Percentiles rank a stretch among this genome's conserved stretches.
These are phyloP conservation scores for Distichodus sexfasciatus DNA, from an alignment of 2,797 vertebrate species.

Conservation along the genomic window DNA sequence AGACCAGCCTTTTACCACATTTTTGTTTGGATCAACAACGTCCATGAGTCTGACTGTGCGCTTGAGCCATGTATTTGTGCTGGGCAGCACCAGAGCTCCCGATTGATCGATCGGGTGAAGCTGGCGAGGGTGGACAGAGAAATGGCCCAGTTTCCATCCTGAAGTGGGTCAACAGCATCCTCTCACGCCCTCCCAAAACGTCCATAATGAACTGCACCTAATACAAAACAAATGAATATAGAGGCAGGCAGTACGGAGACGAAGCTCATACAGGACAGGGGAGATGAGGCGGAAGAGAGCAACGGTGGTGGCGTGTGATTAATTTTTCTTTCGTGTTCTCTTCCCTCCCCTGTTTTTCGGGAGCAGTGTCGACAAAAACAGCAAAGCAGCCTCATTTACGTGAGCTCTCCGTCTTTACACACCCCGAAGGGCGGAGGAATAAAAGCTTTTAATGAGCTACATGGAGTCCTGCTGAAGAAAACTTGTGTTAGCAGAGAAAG, in stretches of 20 bases:
- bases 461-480: constrained; percentile 9
- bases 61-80: constrained; percentile 57
- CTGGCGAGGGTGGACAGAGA: constrained; percentile 51
- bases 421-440: constrained; percentile 18
- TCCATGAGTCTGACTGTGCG: constrained; percentile 1
- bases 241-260: neutral
- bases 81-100: constrained; percentile 5
- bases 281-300: neutral
- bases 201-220: constrained; percentile 70
- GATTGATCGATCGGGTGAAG: constrained; percentile 65
- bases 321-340: neutral
- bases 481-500: constrained; percentile 1
- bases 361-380: constrained; percentile 12
- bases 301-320: neutral
- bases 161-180: constrained; percentile 72
- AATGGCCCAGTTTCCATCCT: constrained; percentile 65
- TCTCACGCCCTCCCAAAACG: constrained; percentile 61
- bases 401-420: constrained; percentile 4
- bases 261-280: neutral
- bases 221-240: neutral
- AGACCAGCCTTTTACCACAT: neutral
- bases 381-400: constrained; percentile 33
- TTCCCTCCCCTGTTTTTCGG: neutral
- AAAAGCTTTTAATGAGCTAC: constrained; percentile 26
- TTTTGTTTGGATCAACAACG: constrained; percentile 38